Conservation (phyloP, 2,113 vertebrate genomes). For the Thunnus maccoyii region DNA sequence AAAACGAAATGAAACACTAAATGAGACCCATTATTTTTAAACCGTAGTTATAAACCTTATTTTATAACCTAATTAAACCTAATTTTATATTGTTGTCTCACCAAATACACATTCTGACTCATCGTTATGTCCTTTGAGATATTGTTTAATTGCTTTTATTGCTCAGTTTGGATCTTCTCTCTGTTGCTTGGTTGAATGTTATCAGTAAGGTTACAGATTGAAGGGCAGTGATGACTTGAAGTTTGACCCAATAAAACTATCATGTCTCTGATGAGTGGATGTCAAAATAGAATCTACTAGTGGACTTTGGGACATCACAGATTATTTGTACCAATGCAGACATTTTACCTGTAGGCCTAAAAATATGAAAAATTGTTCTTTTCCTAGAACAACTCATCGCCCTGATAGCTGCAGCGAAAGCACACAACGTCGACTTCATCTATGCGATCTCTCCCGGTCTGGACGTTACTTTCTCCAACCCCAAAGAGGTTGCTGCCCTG, state of each 20-base stretch:
- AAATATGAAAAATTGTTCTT: not conserved
- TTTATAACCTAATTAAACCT: no score
- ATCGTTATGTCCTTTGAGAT: not conserved
- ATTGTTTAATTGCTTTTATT: constrained; percentile 1
- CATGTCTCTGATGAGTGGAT: not conserved
- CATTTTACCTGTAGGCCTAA: no score
- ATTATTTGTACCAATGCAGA: not conserved
- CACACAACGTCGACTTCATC: constrained; percentile 93
- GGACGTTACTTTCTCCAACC: constrained; percentile 98
- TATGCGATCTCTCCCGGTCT: constrained; percentile 98
- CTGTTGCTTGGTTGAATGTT: constrained; percentile 6
- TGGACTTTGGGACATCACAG: not conserved
- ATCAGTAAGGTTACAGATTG: constrained; percentile 17
- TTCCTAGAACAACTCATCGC: constrained; percentile 91
- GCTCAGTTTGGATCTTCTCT: not conserved
- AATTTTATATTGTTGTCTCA: not conserved
- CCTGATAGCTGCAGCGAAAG: constrained; percentile 92
- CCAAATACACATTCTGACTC: not conserved
- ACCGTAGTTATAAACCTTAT: not conserved
- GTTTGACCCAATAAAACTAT: constrained; percentile 13
- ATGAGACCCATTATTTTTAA: not conserved
- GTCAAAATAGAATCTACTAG: not conserved
- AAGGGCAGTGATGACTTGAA: not conserved
- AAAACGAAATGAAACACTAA: no score
- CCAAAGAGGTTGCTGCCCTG: constrained; percentile 92